Conservation (phyloP, 2,888 invertebrate species). For the Blastobasis adustella region DNA sequence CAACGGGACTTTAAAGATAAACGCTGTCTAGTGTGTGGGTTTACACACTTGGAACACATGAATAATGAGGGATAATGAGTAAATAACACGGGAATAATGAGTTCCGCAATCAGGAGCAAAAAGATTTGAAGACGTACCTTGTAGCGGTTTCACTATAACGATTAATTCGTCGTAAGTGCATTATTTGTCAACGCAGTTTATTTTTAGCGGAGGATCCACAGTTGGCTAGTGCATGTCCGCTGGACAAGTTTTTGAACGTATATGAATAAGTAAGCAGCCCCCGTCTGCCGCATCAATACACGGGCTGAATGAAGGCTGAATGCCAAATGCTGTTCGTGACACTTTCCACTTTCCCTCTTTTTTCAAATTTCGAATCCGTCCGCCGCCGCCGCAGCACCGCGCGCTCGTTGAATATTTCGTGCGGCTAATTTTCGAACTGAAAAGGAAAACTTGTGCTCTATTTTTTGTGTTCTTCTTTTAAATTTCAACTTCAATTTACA, state of each 20-base stretch:
- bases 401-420: conserved; percentile 43
- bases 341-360: conserved; percentile 64
- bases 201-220: conserved; percentile 2
- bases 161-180: too few species aligned
- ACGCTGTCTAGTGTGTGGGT: too few species aligned
- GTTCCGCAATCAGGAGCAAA: too few species aligned
- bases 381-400: conserved; percentile 17
- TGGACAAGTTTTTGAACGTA: conserved; percentile 65
- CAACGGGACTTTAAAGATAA: too few species aligned
- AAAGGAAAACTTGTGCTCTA: conserved; percentile 12
- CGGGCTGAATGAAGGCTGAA: conserved; percentile 38
- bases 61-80: too few species aligned
- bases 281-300: conserved; percentile 70
- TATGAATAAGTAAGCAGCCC: conserved; percentile 66
- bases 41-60: too few species aligned
- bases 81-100: too few species aligned
- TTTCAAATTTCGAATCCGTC: neutral
- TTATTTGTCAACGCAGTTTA: neutral
- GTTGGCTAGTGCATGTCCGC: conserved; percentile 16
- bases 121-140: too few species aligned
- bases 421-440: conserved; percentile 44
- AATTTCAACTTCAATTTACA: conserved; percentile 7
- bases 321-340: conserved; percentile 67
- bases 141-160: too few species aligned
- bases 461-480: conserved; percentile 1